A percentile compares a stretch with the other conserved stretches of the same genome.
Evolutionary conservation across 2,113 vertebrate genomes (phyloP).

Genomic region (Pterocles burchelli): DNA sequence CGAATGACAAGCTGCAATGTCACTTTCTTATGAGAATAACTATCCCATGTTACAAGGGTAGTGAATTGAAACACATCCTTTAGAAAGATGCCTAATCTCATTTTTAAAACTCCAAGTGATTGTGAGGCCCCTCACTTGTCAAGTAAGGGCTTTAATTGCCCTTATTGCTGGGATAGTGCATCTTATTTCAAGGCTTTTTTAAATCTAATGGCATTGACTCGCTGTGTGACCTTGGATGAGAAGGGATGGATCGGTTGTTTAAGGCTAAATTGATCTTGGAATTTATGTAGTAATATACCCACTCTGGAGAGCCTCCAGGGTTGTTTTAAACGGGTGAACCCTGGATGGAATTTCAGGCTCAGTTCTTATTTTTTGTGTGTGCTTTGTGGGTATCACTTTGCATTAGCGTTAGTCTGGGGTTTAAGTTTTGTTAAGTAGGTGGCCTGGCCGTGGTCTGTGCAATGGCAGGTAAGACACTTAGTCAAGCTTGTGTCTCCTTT

Average conservation of each 20-base stretch:
- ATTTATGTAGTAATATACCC: conserved; percentile 33
- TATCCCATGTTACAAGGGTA: conserved; percentile 14
- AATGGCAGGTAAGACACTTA: not conserved
- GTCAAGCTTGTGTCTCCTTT: not conserved
- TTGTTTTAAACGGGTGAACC: not conserved
- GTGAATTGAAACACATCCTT: conserved; percentile 43
- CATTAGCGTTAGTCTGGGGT: not conserved
- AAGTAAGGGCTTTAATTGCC: conserved; percentile 45
- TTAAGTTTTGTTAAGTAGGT: not conserved
- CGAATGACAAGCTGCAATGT: conserved; percentile 45
- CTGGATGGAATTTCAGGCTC: not conserved
- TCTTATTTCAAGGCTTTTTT: not conserved
- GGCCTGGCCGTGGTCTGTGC: not conserved
- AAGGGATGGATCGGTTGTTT: conserved; percentile 27
- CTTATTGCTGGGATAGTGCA: not conserved
- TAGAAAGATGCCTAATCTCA: conserved; percentile 50
- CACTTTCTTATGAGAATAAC: conserved; percentile 21
- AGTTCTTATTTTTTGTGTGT: not conserved
- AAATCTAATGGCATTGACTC: conserved; percentile 7
- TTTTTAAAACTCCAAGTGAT: conserved; percentile 46
- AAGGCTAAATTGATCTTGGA: conserved; percentile 43
- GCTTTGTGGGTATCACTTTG: not conserved
- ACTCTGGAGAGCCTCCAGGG: not conserved
- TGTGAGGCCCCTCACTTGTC: not conserved
- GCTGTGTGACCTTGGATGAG: conserved; percentile 36